Evolutionary conservation across 2,888 invertebrate species (phyloP).

Genomic region (Drosophila recens): DNA sequence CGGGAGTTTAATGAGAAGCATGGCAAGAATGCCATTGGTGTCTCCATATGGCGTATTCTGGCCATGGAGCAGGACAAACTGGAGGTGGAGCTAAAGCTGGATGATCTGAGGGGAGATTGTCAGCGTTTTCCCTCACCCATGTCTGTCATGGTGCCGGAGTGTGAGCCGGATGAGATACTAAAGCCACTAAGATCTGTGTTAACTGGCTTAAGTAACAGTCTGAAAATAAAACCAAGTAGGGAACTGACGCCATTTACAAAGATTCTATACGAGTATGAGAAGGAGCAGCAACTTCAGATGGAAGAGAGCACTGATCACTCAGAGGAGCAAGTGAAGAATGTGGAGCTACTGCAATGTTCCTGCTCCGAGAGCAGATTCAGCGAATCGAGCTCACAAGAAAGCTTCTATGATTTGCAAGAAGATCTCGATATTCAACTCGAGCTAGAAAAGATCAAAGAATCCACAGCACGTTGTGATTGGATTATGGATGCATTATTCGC

Average conservation of each 20-base stretch:
- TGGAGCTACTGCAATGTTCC: neutral
- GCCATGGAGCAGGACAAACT: conserved; percentile 69
- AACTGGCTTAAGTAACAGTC: conserved; percentile 10
- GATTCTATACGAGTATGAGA: conserved; percentile 7
- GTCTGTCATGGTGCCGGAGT: conserved; percentile 33
- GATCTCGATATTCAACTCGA: conserved; percentile 12
- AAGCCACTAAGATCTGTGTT: conserved; percentile 33
- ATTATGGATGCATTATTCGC: conserved; percentile 17
- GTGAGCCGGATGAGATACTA: conserved; percentile 4
- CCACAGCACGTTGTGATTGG: conserved; percentile 22
- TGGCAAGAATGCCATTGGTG: conserved; percentile 5
- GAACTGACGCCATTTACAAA: neutral
- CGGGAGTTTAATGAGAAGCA: conserved; percentile 37
- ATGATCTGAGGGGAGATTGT: conserved; percentile 31
- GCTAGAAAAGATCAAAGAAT: conserved; percentile 10
- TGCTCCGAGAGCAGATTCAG: neutral
- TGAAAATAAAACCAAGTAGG: neutral
- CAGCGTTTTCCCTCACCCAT: conserved; percentile 65
- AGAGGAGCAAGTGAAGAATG: neutral
- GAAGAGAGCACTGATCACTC: neutral
- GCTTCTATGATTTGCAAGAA: neutral
- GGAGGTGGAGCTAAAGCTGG: conserved; percentile 58
- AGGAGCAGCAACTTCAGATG: neutral
- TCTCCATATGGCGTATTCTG: conserved; percentile 76
- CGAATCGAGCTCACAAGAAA: neutral